Base-by-base conservation (phyloP, 2,888 invertebrate species). In the Drosophila kuntzei region DNA sequence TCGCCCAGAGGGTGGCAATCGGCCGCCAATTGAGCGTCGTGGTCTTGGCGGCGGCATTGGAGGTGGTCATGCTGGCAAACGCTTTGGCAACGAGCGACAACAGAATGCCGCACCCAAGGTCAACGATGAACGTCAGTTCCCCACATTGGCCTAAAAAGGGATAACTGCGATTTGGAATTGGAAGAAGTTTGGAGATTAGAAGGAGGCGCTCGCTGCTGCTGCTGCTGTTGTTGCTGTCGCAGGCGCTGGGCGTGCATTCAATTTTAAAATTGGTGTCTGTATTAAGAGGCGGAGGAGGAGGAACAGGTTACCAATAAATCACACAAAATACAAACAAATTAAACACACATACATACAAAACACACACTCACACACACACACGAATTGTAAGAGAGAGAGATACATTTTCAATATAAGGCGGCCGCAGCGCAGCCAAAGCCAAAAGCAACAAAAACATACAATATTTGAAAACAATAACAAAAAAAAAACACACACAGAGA, bases 81-180 rank as follows among this genome's bases (percentile, higher is more conserved):
- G 90, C 55, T 90, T 90, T 72, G 89, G 87, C 62, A 80, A 79
- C 37, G 87, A 86, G 29, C 73, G 82, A 55, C 85, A 86, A 65
- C 85, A 89, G 59, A 90, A 90, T 68, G 79, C 90, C 90, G 96
- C 96, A 89, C 98, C 98, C 50, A 98, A 98, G 93, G 98, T 98
- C 82, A 98, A 98, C 92, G 98, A 98, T 93, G 98, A 97, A 94
- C 96, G 97, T 93, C 98, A 98, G 93, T 98, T 98, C 93, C 98
- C 98, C 87, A 97, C 98, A 92, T 95, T 98, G 92, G 97, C 97
- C 93, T 97, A 96, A 87, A 46, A 87, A 46, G 39, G 14, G 12
- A 41, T 44, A 7, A 16, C 16, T 36, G 36, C 62, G 37, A 36
- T 62, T 43, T 39, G 44, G 34, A 34, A 41, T 44, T 57, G 39